These are phyloP conservation scores for Campoplex nolae DNA, from an alignment of 2,888 invertebrate genomes.

Conservation along the genomic window DNA sequence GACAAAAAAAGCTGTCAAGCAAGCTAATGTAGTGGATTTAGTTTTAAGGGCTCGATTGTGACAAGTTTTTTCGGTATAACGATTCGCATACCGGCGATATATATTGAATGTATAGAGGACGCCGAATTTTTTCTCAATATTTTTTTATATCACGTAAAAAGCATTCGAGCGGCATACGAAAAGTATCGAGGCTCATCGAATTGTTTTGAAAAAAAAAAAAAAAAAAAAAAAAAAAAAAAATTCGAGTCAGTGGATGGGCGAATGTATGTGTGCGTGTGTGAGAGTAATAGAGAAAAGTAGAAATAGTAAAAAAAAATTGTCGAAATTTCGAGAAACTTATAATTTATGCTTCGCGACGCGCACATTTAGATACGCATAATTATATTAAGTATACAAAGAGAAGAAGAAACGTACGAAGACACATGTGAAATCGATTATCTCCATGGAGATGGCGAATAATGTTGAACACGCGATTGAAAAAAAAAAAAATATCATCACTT, in stretches of 20 bases:
- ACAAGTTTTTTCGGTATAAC: conserved; percentile 38
- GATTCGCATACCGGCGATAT: conserved; percentile 38
- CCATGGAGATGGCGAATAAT: conserved; percentile 38
- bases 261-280: conserved; percentile 7
- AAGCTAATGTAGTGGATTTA: conserved; percentile 48
- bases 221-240: background rate
- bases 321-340: conserved; percentile 25
- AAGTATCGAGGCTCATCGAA: conserved; percentile 8
- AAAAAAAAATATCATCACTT: conserved; percentile 1
- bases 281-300: conserved; percentile 11
- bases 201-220: background rate
- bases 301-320: background rate
- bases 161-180: conserved; percentile 23
- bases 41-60: conserved; percentile 46
- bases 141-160: conserved; percentile 61
- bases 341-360: conserved; percentile 65
- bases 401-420: conserved; percentile 15
- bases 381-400: conserved; percentile 23
- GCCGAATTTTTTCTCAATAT: conserved; percentile 64
- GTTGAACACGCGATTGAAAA: conserved; percentile 6
- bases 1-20: conserved; percentile 17
- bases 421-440: conserved; percentile 12
- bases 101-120: conserved; percentile 51
- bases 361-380: conserved; percentile 59
- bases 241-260: conserved; percentile 4